phyloP scores from a whole-genome alignment of 2,113 vertebrate species.

The western clawed frog (Xenopus tropicalis) region DNA sequence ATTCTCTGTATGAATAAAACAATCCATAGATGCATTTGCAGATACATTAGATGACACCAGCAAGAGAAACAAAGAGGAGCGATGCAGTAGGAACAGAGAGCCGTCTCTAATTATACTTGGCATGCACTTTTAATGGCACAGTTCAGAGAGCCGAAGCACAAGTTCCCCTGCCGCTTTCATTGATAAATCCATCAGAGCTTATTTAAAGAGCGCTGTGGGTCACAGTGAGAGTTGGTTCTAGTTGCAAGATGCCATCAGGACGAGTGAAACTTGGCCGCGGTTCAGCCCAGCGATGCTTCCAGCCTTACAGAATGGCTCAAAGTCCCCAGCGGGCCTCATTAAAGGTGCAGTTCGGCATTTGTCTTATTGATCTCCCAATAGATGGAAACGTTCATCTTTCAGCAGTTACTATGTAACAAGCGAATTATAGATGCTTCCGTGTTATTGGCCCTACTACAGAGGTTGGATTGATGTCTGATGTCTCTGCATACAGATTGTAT shows the following conservation, averaged over 20 bases:
- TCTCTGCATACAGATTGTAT: too few species aligned
- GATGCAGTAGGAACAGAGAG: background rate
- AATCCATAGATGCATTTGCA: background rate
- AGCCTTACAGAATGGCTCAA: background rate
- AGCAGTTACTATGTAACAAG: too few species aligned
- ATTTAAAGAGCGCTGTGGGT: constrained; percentile 26
- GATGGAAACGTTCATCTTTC: too few species aligned
- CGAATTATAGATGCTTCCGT: too few species aligned
- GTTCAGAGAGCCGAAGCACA: constrained; percentile 11
- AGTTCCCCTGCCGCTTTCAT: constrained; percentile 20
- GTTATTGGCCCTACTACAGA: too few species aligned
- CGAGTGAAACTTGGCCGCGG: background rate
- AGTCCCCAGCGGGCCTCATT: background rate
- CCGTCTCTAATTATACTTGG: constrained; percentile 17
- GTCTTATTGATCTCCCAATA: too few species aligned
- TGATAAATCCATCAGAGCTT: constrained; percentile 27
- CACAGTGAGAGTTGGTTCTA: constrained; percentile 6
- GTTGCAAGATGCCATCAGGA: constrained; percentile 28
- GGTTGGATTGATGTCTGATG: too few species aligned
- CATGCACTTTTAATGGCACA: constrained; percentile 5
- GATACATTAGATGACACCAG: constrained; percentile 13
- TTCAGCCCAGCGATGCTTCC: constrained; percentile 7
- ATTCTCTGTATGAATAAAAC: too few species aligned
- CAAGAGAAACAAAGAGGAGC: background rate
- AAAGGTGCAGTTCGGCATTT: too few species aligned